Conservation (phyloP, 2,113 vertebrate species). For the Phalacrocorax pelagicus region DNA sequence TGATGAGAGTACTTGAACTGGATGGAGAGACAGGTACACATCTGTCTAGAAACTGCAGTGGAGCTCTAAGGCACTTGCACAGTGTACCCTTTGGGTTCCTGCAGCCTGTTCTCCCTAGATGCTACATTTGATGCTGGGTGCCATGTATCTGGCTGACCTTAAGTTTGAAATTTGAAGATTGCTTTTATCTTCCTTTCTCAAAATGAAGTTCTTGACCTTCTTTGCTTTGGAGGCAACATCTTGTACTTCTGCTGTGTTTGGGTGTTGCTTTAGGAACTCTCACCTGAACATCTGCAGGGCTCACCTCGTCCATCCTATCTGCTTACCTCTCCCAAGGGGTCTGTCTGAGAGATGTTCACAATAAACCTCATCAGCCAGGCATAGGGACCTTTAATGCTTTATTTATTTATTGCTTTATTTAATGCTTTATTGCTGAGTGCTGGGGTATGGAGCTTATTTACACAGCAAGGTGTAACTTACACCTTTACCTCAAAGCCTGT, state of each 20-base stretch:
- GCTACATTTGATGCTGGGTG: not conserved
- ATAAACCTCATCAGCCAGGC: not conserved
- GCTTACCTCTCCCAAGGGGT: not conserved
- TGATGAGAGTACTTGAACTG: not conserved
- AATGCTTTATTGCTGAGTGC: not conserved
- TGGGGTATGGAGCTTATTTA: not conserved
- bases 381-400: not conserved
- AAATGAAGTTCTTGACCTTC: not conserved
- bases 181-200: not conserved
- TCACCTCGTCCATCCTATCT: not conserved
- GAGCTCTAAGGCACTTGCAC: not conserved
- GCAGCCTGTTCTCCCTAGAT: not conserved
- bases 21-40: not conserved
- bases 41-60: not conserved
- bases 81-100: not conserved
- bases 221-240: not conserved
- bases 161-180: not conserved
- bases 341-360: not conserved
- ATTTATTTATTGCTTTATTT: too few relatives aligned
- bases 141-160: not conserved
- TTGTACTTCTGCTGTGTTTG: not conserved
- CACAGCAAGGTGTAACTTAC: not conserved
- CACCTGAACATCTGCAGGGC: not conserved
- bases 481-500: not conserved
- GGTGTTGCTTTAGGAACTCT: not conserved